Conservation (phyloP, 2,888 invertebrate species). For the Strigamia maritima region DNA sequence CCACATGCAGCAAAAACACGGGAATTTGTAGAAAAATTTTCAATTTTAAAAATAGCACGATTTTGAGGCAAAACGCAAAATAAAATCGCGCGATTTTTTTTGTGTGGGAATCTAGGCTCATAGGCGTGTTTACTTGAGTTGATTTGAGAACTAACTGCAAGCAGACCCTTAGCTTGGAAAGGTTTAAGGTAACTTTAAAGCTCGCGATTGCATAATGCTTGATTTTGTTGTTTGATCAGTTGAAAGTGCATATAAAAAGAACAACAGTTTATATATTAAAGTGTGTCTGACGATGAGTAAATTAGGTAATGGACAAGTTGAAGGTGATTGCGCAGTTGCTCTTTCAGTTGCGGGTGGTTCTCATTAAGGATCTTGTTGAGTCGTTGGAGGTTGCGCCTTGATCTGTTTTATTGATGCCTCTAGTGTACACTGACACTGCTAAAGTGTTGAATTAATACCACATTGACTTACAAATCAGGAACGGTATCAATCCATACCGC, state of each 20-base stretch:
- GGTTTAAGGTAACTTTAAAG: neutral
- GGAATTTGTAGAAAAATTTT: too few species aligned
- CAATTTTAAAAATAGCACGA: too few species aligned
- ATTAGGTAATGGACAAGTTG: conserved; percentile 27
- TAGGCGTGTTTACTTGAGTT: too few species aligned
- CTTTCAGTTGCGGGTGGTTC: neutral
- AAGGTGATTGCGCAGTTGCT: neutral
- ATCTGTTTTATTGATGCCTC: conserved; percentile 32
- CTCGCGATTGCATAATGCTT: neutral
- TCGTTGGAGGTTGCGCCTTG: conserved; percentile 31
- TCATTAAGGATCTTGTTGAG: conserved; percentile 24
- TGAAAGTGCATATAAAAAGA: neutral
- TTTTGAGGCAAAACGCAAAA: too few species aligned
- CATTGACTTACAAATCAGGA: conserved; percentile 30
- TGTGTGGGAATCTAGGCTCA: too few species aligned
- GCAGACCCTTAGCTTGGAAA: neutral
- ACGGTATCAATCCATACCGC: conserved; percentile 12
- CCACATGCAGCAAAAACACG: too few species aligned
- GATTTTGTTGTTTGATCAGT: neutral
- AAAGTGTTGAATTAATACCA: conserved; percentile 32
- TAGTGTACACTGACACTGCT: conserved; percentile 31
- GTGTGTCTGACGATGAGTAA: neutral
- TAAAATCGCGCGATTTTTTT: too few species aligned
- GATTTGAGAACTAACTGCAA: neutral
- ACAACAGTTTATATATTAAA: neutral